Base-by-base conservation (phyloP, 2,797 vertebrate genomes). In the Sardinella longiceps region DNA sequence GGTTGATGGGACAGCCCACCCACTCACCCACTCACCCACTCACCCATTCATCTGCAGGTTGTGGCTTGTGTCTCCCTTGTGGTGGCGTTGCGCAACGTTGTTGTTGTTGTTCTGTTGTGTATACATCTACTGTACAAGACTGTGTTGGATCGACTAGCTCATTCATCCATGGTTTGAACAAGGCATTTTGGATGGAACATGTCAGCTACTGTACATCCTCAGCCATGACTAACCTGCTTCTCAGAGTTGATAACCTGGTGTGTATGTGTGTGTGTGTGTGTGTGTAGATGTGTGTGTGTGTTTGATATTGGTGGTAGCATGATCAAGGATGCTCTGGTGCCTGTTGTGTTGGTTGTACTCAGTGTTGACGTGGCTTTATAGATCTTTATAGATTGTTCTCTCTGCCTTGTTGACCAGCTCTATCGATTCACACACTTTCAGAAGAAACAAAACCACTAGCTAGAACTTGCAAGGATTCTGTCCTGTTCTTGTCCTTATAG, bases 401-500 rank as follows among this genome's bases (percentile, higher is more conserved):
- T 70, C 4, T 18, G 30, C 33, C 66, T 37, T 74, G 66, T 74
- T 39, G 66, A 56, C 33, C 30, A 74, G 33, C 39, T 25, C 10
- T n/a, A 60, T 28, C 28, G 9, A 33, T 66, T 66, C 30, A 37
- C 10, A 74, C 18, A 20, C 20, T 56, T 18, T 33, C 66, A 74
- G 30, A 37, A 33, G 37, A 37, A 74, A 74, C 15, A 37, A 37
- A 74, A 33, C 66, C 66, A 18, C 66, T 74, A 18, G 66, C 66
- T 74, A 74, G 66, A 74, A 74, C 30, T 33, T 74, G 30, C 66
- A 66, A 66, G 60, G 25, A 66, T 12, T 33, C 60, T 66, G 66
- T 39, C 66, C 33, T 18, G 37, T 74, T 18, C 66, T 20, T 74
- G 66, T 74, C 66, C 30, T 37, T 28, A 56, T 23, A 6, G 66